Percentiles rank a stretch among this genome's conserved stretches.
Conservation (phyloP, 2,113 vertebrate genomes). For the Osmerus mordax region DNA sequence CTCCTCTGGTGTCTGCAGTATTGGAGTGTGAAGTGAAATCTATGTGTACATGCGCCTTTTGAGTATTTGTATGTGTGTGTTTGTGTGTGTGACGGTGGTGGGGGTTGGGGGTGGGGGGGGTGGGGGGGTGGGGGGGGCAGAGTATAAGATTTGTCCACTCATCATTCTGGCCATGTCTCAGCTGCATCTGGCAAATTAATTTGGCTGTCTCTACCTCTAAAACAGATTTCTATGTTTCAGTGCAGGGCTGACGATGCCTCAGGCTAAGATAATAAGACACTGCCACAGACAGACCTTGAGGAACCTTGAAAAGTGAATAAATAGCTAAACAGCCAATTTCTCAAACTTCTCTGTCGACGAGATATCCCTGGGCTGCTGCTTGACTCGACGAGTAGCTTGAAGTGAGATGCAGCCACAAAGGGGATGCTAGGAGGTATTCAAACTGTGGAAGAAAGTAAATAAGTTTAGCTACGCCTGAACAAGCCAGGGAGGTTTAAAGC, state of each 20-base stretch:
- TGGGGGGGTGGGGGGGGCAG: background rate
- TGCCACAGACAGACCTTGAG: background rate
- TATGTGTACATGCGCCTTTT: too few species aligned
- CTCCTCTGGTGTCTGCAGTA: too few species aligned
- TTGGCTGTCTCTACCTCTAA: background rate
- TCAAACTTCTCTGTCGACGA: background rate
- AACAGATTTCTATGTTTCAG: background rate
- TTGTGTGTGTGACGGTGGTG: background rate
- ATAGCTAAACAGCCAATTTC: background rate
- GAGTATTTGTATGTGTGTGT: background rate
- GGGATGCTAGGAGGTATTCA: background rate
- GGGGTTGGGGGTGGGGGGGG: background rate
- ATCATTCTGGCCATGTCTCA: slow-evolving; percentile 1
- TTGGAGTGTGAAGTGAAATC: too few species aligned
- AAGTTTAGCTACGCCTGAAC: too few species aligned
- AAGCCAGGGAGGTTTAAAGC: too few species aligned
- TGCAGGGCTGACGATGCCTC: background rate
- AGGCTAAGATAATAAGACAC: background rate
- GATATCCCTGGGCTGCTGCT: background rate
- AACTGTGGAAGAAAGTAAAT: background rate
- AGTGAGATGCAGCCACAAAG: background rate
- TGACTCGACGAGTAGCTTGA: background rate
- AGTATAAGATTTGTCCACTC: background rate
- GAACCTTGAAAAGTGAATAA: slow-evolving; percentile 1
- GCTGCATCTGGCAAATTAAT: slow-evolving; percentile 7